Percentiles rank a stretch among this genome's conserved stretches.
phyloP scores from a whole-genome alignment of 2,113 vertebrate species.

The Vulpes ferrilata region DNA sequence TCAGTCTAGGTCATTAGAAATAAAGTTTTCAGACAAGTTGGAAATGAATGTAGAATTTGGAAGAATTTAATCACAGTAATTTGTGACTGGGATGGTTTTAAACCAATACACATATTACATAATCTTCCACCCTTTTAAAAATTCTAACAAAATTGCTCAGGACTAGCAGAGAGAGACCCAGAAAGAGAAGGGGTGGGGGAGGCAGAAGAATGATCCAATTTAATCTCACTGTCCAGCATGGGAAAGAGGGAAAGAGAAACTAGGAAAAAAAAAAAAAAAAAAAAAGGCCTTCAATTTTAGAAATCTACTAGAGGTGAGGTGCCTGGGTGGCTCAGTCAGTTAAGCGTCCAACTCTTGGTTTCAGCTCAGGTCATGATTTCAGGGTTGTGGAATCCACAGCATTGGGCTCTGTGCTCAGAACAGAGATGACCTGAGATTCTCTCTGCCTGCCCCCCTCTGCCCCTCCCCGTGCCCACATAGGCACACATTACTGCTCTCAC shows the following conservation, averaged over 20 bases:
- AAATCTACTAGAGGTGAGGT: background rate
- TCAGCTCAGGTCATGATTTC: background rate
- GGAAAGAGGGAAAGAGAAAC: background rate
- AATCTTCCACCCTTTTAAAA: background rate
- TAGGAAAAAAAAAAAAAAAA: background rate
- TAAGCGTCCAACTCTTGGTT: background rate
- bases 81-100: background rate
- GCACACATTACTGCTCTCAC: background rate
- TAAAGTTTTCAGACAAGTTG: constrained; percentile 28
- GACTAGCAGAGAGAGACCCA: background rate
- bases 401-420: background rate
- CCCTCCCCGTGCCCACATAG: background rate
- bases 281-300: background rate
- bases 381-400: background rate
- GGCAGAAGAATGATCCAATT: background rate
- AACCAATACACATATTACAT: background rate
- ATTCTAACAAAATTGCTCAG: background rate
- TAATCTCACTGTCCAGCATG: background rate
- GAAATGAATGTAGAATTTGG: constrained; percentile 3
- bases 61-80: constrained; percentile 27
- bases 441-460: background rate
- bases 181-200: background rate
- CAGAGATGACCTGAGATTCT: background rate
- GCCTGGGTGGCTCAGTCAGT: background rate
- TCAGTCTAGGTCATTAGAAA: constrained; percentile 1